Evolutionary conservation across 2,797 vertebrate species (phyloP), one percentile per base, ranked within the genome.

Genomic region (Eulemur coronatus): DNA sequence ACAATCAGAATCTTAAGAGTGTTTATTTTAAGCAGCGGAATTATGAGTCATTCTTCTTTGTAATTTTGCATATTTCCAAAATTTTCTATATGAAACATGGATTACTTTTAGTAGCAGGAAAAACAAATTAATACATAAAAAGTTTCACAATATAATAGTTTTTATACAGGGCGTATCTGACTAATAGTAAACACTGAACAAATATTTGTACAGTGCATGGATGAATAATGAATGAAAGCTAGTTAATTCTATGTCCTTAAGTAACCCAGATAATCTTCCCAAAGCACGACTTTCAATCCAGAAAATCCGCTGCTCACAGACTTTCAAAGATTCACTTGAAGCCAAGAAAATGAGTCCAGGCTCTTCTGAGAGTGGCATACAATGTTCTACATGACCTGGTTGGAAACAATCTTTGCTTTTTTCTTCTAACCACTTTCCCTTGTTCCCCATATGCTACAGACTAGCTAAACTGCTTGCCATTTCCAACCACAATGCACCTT

Each of bases 31-130:
- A 48, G 81, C 12, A 72, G 12, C 55, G 13, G 65, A 88, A 96
- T 76, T 89, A 33, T 70, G 65, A 95, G 20, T 80, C 48, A 93
- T 67, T 93, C 24, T 82, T 94, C n/a, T 96, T 78, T 73, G 61
- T 88, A 59, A 63, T 94, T 79, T 50, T 94, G 18, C 9, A 38
- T 78, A 94, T 87, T 90, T 92, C 43, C n/a, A 84, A 84, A 80
- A 30, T 63, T 85, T 12, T 78, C 38, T 24, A 41, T 75, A 61
- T 82, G 59, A 87, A 94, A 41, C 15, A 46, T 69, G 30, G 73
- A 85, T 72, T 91, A 72, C 12, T 82, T 89, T 82, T 79, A 84
- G 50, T 26, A 48, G 35, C 48, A 48, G 22, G 52, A 80, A 84
- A 75, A 73, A 12, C 13, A 73, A 93, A 92, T 35, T 41, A 91